Evolutionary conservation across 2,888 invertebrate genomes (phyloP).

Genomic region (Tricholauxania praeusta): DNA sequence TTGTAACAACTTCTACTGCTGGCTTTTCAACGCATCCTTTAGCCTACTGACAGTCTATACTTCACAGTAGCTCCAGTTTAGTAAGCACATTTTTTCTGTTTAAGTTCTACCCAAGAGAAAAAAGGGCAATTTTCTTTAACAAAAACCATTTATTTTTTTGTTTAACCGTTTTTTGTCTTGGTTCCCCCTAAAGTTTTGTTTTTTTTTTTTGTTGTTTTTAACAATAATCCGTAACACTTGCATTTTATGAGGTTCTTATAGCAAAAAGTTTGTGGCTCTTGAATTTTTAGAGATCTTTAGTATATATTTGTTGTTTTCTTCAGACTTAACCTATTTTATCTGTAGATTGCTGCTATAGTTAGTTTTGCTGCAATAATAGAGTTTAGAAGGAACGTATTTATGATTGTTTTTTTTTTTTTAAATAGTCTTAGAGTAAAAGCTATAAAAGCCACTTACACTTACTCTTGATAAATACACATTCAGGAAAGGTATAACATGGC

Average conservation of each 20-base stretch:
- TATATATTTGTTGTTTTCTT: constrained; percentile 6
- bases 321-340: constrained; percentile 29
- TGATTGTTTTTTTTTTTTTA: no score
- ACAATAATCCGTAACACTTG: constrained; percentile 43
- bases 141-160: not conserved
- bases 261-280: constrained; percentile 20
- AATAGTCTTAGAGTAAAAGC: no score
- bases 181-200: not conserved
- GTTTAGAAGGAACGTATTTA: no score
- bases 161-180: not conserved
- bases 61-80: constrained; percentile 13
- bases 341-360: no score
- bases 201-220: constrained; percentile 19
- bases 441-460: no score
- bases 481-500: no score
- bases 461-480: no score
- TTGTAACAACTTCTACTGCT: constrained; percentile 12
- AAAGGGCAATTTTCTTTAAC: not conserved
- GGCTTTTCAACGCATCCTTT: not conserved
- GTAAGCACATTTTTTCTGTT: constrained; percentile 3
- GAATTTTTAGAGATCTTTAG: constrained; percentile 3
- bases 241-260: constrained; percentile 40
- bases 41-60: not conserved
- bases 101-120: not conserved
- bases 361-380: no score